These are phyloP conservation scores for Irena cyanogastra DNA, from an alignment of 2,113 vertebrate species.

Conservation along the genomic window DNA sequence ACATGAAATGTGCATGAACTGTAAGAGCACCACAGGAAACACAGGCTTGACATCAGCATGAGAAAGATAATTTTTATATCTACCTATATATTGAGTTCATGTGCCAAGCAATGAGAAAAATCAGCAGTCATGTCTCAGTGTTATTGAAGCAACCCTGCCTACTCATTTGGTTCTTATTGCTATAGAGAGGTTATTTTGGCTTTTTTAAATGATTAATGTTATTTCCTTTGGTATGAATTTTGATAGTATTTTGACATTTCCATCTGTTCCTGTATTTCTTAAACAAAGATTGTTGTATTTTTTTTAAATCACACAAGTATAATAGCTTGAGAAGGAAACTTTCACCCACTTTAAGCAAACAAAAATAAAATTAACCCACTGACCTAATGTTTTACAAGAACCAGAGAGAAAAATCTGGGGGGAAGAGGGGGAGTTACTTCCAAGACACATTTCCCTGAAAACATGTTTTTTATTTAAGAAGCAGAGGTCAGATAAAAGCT, in stretches of 20 bases:
- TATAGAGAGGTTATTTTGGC: background rate
- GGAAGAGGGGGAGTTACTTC: conserved; percentile 20
- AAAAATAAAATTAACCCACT: conserved; percentile 40
- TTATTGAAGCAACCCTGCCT: conserved; percentile 1
- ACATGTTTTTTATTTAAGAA: conserved; percentile 72
- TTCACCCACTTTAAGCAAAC: conserved; percentile 46
- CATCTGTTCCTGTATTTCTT: conserved; percentile 13
- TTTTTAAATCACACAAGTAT: background rate
- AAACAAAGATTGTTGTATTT: conserved; percentile 34
- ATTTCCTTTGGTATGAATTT: conserved; percentile 26
- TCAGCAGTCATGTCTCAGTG: background rate
- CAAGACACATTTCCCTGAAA: conserved; percentile 69
- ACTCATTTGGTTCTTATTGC: conserved; percentile 5
- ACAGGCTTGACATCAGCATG: background rate
- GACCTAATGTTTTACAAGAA: conserved; percentile 66
- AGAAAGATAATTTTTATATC: background rate
- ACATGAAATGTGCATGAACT: background rate
- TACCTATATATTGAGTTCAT: background rate
- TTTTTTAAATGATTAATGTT: background rate
- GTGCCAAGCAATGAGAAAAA: background rate
- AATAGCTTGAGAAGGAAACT: conserved; percentile 39
- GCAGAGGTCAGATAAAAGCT: conserved; percentile 62
- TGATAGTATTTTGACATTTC: conserved; percentile 39
- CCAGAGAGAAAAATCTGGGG: conserved; percentile 2
- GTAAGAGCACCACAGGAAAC: background rate